Conservation (phyloP, 2,888 invertebrate species). For the Ecliptopera silaceata region DNA sequence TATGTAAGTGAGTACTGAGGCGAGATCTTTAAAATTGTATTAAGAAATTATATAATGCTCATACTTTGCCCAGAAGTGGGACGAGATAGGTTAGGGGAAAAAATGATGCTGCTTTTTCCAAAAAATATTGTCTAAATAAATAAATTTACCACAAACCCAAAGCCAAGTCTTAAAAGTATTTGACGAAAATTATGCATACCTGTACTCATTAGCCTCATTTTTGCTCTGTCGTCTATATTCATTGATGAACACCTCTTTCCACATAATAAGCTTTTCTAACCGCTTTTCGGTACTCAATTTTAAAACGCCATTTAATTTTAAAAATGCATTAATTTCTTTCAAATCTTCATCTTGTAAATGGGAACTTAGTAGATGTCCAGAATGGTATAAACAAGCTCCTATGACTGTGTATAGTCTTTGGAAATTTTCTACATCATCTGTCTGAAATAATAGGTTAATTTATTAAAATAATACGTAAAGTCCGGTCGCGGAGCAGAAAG, state of each 20-base stretch:
- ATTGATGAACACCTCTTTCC: slow-evolving; percentile 88
- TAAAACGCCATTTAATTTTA: slow-evolving; percentile 89
- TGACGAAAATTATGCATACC: slow-evolving; percentile 21
- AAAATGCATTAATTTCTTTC: slow-evolving; percentile 88
- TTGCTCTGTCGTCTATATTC: slow-evolving; percentile 65
- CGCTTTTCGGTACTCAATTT: slow-evolving; percentile 86
- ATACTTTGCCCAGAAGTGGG: too few relatives aligned
- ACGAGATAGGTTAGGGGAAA: too few relatives aligned
- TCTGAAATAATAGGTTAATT: slow-evolving; percentile 68
- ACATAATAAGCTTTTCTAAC: slow-evolving; percentile 88
- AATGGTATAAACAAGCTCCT: slow-evolving; percentile 85
- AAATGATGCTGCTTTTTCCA: too few relatives aligned
- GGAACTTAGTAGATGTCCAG: slow-evolving; percentile 89
- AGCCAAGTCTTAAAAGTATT: too few relatives aligned
- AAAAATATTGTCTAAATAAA: too few relatives aligned
- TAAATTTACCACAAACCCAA: not conserved
- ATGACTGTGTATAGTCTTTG: slow-evolving; percentile 87
- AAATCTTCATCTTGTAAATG: slow-evolving; percentile 90
- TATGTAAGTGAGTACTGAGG: too few relatives aligned
- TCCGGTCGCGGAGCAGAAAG: too few relatives aligned
- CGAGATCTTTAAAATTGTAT: too few relatives aligned
- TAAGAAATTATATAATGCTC: too few relatives aligned
- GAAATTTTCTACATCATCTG: slow-evolving; percentile 89
- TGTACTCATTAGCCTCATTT: slow-evolving; percentile 61
- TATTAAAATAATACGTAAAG: too few relatives aligned